Percentiles rank a stretch among this genome's conserved stretches.
phyloP scores from a whole-genome alignment of 23 tunicate species.

The Styela clava region DNA sequence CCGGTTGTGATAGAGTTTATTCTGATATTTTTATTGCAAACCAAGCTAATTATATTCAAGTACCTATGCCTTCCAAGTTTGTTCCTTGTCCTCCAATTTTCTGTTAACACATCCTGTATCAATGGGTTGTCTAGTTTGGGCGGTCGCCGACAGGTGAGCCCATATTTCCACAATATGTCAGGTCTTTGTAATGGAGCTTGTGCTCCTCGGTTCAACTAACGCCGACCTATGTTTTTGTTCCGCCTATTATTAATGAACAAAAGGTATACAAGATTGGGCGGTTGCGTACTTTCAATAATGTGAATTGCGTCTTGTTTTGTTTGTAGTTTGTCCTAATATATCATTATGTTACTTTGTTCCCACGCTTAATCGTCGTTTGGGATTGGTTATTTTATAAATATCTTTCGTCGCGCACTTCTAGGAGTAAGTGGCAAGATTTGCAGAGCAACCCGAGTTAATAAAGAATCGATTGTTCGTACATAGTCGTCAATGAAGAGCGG shows the following conservation, averaged over 20 bases:
- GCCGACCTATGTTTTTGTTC: not conserved
- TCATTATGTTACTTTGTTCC: too few relatives aligned
- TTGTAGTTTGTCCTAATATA: not conserved
- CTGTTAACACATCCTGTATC: not conserved
- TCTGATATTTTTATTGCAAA: too few relatives aligned
- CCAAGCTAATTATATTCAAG: too few relatives aligned
- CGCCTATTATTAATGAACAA: not conserved
- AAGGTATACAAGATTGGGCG: not conserved
- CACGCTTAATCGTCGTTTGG: too few relatives aligned
- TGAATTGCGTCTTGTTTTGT: not conserved
- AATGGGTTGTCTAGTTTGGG: not conserved
- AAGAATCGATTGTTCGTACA: too few relatives aligned
- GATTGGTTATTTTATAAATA: too few relatives aligned
- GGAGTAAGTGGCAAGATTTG: too few relatives aligned
- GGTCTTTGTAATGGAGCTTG: not conserved
- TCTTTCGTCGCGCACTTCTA: too few relatives aligned
- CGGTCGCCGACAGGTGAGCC: conserved; percentile 10
- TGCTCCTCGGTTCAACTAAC: not conserved
- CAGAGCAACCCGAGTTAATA: too few relatives aligned
- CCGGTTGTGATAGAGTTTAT: not conserved
- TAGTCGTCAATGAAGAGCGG: too few relatives aligned
- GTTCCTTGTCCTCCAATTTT: too few relatives aligned
- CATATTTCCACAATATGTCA: conserved; percentile 10
- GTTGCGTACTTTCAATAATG: not conserved
- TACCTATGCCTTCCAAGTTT: too few relatives aligned